A percentile compares a stretch with the other conserved stretches of the same genome.
Conservation (phyloP, 2,113 vertebrate genomes). For the Chaetorhynchus papuensis region DNA sequence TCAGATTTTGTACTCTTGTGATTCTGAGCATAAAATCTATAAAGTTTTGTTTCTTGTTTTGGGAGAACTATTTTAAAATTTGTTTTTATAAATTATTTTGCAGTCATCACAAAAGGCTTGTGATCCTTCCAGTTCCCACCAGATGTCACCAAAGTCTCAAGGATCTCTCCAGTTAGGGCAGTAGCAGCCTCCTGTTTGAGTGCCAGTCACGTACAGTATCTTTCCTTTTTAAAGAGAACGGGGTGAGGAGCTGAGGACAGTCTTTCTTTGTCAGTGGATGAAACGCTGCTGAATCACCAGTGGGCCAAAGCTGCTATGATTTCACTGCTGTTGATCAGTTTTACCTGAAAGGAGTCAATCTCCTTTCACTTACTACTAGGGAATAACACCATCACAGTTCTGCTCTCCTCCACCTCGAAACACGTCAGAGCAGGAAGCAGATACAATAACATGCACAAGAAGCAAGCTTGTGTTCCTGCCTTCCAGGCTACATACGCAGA, state of each 20-base stretch:
- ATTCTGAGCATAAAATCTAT: background rate
- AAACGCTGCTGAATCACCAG: background rate
- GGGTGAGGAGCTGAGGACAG: background rate
- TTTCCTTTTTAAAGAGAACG: background rate
- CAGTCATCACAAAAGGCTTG: background rate
- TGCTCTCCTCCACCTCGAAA: background rate
- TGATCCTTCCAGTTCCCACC: slow-evolving; percentile 13
- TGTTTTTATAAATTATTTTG: background rate
- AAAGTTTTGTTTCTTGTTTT: background rate
- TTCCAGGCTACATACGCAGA: background rate
- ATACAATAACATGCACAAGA: background rate
- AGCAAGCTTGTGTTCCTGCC: background rate
- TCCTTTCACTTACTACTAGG: background rate
- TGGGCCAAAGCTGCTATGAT: background rate
- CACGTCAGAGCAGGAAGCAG: background rate
- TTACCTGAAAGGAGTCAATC: background rate
- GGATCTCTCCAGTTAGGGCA: background rate
- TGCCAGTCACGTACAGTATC: accelerated
- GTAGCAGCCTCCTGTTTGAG: background rate
- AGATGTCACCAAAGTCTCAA: slow-evolving; percentile 44
- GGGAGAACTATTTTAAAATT: background rate
- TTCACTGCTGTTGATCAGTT: background rate
- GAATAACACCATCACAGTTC: background rate
- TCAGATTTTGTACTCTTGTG: background rate
- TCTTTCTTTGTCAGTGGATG: background rate